These are phyloP conservation scores for Stratiomys singularior DNA, from an alignment of 2,888 invertebrate genomes.

Conservation along the genomic window DNA sequence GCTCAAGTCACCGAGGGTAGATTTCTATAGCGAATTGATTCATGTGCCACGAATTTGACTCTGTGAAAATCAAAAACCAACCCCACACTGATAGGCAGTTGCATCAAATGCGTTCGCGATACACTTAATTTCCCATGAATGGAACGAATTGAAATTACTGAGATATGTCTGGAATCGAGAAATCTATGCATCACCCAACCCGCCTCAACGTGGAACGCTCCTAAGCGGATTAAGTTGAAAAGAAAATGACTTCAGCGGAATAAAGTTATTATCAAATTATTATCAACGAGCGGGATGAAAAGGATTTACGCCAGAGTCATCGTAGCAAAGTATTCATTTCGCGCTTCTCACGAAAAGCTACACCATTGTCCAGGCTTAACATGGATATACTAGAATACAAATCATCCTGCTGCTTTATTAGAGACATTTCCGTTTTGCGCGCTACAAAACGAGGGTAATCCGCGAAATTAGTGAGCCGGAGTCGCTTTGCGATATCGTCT, in stretches of 20 bases:
- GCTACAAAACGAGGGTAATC: constrained; percentile 34
- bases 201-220: not conserved
- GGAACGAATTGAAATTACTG: constrained; percentile 33
- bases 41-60: constrained; percentile 14
- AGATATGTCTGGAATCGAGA: not conserved
- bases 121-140: constrained; percentile 38
- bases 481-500: constrained; percentile 14
- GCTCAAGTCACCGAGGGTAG: constrained; percentile 1
- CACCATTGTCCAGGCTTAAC: constrained; percentile 37
- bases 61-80: constrained; percentile 13
- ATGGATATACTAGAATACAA: constrained; percentile 27
- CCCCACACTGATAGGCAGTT: constrained; percentile 9
- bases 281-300: constrained; percentile 35
- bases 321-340: not conserved
- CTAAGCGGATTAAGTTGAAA: constrained; percentile 40
- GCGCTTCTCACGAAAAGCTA: constrained; percentile 7
- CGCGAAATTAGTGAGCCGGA: constrained; percentile 39
- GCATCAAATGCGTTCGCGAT: constrained; percentile 19
- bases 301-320: constrained; percentile 19
- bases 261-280: constrained; percentile 46
- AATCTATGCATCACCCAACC: not conserved
- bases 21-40: constrained; percentile 21
- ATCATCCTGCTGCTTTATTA: constrained; percentile 40
- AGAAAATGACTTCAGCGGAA: constrained; percentile 40
- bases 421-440: constrained; percentile 33